Base-by-base conservation (phyloP, 1,140 invertebrate genomes). In the Zaprionus ghesquierei region DNA sequence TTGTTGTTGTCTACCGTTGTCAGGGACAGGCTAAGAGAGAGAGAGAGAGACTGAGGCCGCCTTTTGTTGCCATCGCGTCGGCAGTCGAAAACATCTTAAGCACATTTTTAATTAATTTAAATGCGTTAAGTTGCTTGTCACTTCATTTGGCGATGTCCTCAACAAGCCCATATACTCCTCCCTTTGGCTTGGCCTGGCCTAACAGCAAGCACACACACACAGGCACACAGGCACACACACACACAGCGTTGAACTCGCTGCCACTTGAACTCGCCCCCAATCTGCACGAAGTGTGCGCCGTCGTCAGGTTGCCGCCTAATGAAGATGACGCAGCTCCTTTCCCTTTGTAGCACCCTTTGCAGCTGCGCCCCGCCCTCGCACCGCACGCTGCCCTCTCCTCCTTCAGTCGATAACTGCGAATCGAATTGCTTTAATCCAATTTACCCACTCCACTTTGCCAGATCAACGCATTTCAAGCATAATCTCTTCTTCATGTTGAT, bases 51-150 rank as follows among this genome's bases (percentile, higher is more conserved):
- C 58, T 58, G 58, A 41, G 31, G 33, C 56, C 79, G 82, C 60
- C 75, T 76, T 86, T 81, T 87, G 82, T 81, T 77, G 79, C 58
- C 71, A 63, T 66, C 61, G 61, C 35, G 54, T 31, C 55, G 51
- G 63, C 66, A 82, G 84, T 84, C 84, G 79, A 87, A 87, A 89
- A 87, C 84, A 87, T 87, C 84, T 87, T 87, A 84, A 87, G 84
- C 84, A 87, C 84, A 87, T 87, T 87, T 87, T 87, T 87, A 87
- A 87, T 87, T 87, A 87, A 87, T 87, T 87, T 87, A 87, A 87
- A 87, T 87, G 84, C 84, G 79, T 84, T 87, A 87, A 89, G 84
- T 87, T 87, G 82, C 82, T 86, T 87, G 82, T 86, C 82, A 87
- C 82, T 87, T 87, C 79, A 87, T 89, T 89, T 87, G 84, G 82